phyloP scores from a whole-genome alignment of 2,113 vertebrate species.

The Oncorhynchus mykiss region DNA sequence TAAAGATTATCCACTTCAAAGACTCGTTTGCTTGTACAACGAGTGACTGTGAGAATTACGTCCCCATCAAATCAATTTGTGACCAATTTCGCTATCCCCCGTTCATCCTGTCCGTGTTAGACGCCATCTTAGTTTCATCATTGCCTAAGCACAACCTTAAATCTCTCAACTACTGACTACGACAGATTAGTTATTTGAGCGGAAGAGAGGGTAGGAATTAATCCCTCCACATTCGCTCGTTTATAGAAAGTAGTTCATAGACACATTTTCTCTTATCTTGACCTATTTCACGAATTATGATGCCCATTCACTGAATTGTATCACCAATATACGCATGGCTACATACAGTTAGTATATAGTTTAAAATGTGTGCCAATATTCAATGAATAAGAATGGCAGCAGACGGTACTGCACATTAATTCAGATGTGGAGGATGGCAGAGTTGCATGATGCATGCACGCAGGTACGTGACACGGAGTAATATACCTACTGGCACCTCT shows the following conservation, averaged over 20 bases:
- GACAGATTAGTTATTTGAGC: not conserved
- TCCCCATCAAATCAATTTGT: conserved; percentile 59
- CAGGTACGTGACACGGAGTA: too few relatives aligned
- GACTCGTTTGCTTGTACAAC: conserved; percentile 29
- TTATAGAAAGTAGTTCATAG: conserved; percentile 54
- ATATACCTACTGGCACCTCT: too few relatives aligned
- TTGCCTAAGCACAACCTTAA: conserved; percentile 68
- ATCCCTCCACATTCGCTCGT: conserved; percentile 41
- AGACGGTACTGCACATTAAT: too few relatives aligned
- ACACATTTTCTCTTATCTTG: not conserved
- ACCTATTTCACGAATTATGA: not conserved
- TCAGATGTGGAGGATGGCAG: too few relatives aligned
- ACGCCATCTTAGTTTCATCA: conserved; percentile 80
- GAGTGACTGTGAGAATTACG: conserved; percentile 35
- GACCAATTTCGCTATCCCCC: conserved; percentile 59
- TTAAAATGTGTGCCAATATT: too few relatives aligned
- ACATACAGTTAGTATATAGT: too few relatives aligned
- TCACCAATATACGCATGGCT: too few relatives aligned
- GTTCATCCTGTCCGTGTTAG: conserved; percentile 73
- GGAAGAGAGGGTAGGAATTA: not conserved
- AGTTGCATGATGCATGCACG: too few relatives aligned
- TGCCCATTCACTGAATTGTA: not conserved
- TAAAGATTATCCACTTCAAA: conserved; percentile 2
- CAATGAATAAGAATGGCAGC: too few relatives aligned
- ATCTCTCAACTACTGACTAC: conserved; percentile 33